phyloP scores from a whole-genome alignment of 2,113 vertebrate species.

The Rattus norvegicus region DNA sequence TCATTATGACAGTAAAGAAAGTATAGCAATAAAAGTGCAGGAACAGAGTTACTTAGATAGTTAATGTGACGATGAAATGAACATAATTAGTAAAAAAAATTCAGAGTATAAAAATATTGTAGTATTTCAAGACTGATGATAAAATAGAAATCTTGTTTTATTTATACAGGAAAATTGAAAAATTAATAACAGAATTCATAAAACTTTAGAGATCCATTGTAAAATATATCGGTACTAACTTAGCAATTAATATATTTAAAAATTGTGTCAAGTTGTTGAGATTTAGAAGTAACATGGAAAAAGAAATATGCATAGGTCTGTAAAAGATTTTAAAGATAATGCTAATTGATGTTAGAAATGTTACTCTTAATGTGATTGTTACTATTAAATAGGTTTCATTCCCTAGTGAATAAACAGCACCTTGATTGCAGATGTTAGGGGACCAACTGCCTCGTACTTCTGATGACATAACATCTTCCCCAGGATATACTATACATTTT shows the following conservation, averaged over 20 bases:
- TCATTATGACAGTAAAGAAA: neutral
- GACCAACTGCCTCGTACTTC: neutral
- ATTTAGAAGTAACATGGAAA: neutral
- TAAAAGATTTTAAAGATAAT: neutral
- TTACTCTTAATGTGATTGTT: neutral
- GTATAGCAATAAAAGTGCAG: too few species aligned
- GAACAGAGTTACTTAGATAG: too few species aligned
- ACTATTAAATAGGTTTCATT: too few species aligned
- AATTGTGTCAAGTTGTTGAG: neutral
- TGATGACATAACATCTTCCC: neutral
- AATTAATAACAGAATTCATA: neutral
- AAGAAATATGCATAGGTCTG: neutral
- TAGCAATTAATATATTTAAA: neutral
- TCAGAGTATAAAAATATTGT: neutral
- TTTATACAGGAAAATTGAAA: neutral
- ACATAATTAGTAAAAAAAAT: neutral
- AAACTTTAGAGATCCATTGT: neutral
- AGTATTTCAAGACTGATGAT: neutral
- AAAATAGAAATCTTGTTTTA: neutral
- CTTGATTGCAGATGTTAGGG: neutral
- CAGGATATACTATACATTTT: neutral
- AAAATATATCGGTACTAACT: neutral
- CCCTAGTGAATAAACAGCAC: neutral
- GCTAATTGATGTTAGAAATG: neutral
- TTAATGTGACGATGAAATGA: neutral